Evolutionary conservation across 2,113 vertebrate species (phyloP), one percentile per base, ranked within the genome.

Genomic region (Sylvia atricapilla): DNA sequence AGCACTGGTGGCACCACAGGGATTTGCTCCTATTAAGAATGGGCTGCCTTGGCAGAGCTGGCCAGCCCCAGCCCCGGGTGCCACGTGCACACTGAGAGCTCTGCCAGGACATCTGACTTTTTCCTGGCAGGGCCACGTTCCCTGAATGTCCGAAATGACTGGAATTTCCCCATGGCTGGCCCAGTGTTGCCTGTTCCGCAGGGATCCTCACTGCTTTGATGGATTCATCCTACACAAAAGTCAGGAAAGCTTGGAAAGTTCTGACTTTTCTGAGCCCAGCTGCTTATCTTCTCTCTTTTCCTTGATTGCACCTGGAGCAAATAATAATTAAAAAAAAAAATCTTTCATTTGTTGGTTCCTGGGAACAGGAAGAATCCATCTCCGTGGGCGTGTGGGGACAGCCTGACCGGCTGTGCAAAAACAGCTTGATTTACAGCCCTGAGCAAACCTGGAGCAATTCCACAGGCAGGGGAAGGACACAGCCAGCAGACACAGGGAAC

Each of bases 21-120:
- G 47, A 60, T n/a, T 24, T 64, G 68, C 72, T 94, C 89, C 90
- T 96, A 44, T 90, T 67, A 68, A 35, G 77, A 87, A 59, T 2
- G 0, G 7, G 68, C 12, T 91, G 50, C 62, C 56, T 89, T 83
- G 92, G 70, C 89, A 94, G 70, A 73, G 82, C 74, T 28, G 70
- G 7, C 28, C 67, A 62, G 73, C 27, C 30, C 64, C 69, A 33
- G 58, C 28, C 33, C 59, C 13, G 15, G 1, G 30, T 17, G 56
- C 60, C 77, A 96, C 22, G 1, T 62, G 85, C 67, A 35, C 43
- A 1, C 7, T 9, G 11, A 80, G 50, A 46, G 33, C 0, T 5
- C 30, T 70, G 87, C 72, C 92, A 94, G 73, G 50, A 77, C 31
- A 17, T 3, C 1, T 6, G 70, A 85, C n/a, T 53, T 52, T 37